Evolutionary conservation across 2,113 vertebrate genomes (phyloP), one percentile per base, ranked within the genome.

Genomic region (Seriola dumerili): DNA sequence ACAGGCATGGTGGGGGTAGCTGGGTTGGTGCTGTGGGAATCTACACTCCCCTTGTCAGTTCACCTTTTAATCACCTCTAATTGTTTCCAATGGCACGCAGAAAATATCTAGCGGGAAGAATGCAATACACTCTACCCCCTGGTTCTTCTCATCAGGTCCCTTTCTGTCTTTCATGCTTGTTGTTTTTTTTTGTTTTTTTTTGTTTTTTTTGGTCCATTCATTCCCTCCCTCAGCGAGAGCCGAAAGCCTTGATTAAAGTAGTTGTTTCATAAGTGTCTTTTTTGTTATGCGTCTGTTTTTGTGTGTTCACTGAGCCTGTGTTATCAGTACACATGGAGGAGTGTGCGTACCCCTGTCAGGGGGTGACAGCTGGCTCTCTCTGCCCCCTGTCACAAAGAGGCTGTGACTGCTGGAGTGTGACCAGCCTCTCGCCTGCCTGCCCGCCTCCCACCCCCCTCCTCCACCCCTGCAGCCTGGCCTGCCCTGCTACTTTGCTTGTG

Each of bases 31-130:
- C 48, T 34, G 57, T 42, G 38, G 83, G 75, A 75, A 71, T 72
- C 69, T 72, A 59, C 82, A 62, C 83, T 82, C 87, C 79, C 83
- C 87, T 83, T 91, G 90, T 90, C 90, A 90, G 78, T 87, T 93
- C 90, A 93, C 91, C 93, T 93, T 94, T 90, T 93, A 93, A 94
- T 95, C 87, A 89, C 90, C 78, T 93, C 64, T 91, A 92, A 95
- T 94, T 91, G 91, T 94, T 93, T 91, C 83, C 82, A 90, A 7
- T 91, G 85, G 84, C 72, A 82, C 5, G 55, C 81, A 71, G 79
- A 84, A 93, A 91, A 93, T 87, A 90, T 83, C 80, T 59, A 29
- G 44, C 12, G 11, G 84, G 78, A 79, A 65, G 63, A 80, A 79
- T 76, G 68, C 29, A 50, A 40, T 68, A 52, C 65, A 72, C 64